Evolutionary conservation across 1,140 invertebrate genomes (phyloP), one percentile per base, ranked within the genome.

Genomic region (Aphidius ervi): DNA sequence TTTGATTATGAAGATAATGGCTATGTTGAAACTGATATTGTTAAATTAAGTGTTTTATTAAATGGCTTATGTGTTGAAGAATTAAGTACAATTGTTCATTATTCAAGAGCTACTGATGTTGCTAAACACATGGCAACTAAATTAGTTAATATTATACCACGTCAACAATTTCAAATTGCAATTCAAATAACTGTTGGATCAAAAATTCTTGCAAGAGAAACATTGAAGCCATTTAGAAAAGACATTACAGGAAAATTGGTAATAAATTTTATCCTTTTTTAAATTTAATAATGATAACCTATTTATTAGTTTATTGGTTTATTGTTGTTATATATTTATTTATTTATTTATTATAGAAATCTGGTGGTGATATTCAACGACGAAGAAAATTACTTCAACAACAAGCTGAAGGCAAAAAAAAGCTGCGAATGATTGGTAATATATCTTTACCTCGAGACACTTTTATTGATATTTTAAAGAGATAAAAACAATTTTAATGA

Each of bases 1-100:
- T 99, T 99, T 81, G 96, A 98, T 81, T 99, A 99, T 79, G 94
- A 98, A 81, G 91, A 97, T 77, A 74, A 86, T 72, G 94, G 90
- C 10, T 98, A 91, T 77, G 81, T 91, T 74, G 54, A 75, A 10
- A 87, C 89, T 61, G 73, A 85, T 62, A 79, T 95, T 67, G 84
- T 87, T 0, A 92, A 90, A 78, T 74, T 97, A 68, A 82, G 86
- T 64, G 88, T 96, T 67, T 75, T 88, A 47, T 74, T 98, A 37
- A 98, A 98, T 82, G 90, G 91, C 8, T 77, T 81, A 2, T 62
- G 81, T 52, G 87, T 98, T 1, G 93, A 97, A 59, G 97, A 99
- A 80, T 80, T 99, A 42, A 89, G 90, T 43, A 86, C 83, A 23
- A 89, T 99, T 59, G 87, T 92, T 23, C 94, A 97, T 76, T 66